Percentiles rank a stretch among this genome's conserved stretches.
These are phyloP conservation scores for Drosophila atroscutellata DNA, from an alignment of 2,888 invertebrate genomes.

Conservation along the genomic window DNA sequence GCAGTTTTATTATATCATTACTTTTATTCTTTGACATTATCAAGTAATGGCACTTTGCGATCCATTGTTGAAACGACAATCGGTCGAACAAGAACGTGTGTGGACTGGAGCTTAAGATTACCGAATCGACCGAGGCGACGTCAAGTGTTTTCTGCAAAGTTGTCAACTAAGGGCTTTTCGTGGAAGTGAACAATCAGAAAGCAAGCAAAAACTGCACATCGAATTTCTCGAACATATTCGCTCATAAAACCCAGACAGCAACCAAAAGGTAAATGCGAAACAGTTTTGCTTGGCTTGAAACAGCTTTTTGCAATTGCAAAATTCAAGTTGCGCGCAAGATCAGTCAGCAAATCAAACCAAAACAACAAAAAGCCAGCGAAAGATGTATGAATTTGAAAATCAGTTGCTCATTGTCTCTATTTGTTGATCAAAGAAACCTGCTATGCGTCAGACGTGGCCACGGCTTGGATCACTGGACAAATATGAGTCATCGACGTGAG, in stretches of 20 bases:
- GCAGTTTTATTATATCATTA: background rate
- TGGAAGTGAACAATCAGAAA: slow-evolving; percentile 33
- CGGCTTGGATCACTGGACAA: slow-evolving; percentile 15
- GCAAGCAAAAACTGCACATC: slow-evolving; percentile 12
- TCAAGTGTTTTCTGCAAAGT: slow-evolving; percentile 48
- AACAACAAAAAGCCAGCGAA: background rate
- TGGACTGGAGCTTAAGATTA: slow-evolving; percentile 47
- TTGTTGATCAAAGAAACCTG: slow-evolving; percentile 43
- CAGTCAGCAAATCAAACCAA: slow-evolving; percentile 20
- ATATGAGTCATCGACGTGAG: slow-evolving; percentile 43
- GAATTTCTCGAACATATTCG: slow-evolving; percentile 23
- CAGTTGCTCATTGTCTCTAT: slow-evolving; percentile 35
- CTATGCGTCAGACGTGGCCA: slow-evolving; percentile 51
- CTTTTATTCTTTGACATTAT: slow-evolving; percentile 8
- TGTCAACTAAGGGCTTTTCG: slow-evolving; percentile 63
- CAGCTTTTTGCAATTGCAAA: slow-evolving; percentile 45
- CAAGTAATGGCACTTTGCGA: slow-evolving; percentile 11
- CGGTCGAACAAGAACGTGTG: slow-evolving; percentile 41
- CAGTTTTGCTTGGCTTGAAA: slow-evolving; percentile 36
- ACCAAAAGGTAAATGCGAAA: slow-evolving; percentile 40
- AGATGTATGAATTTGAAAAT: slow-evolving; percentile 35
- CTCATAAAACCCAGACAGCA: background rate
- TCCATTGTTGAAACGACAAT: slow-evolving; percentile 40
- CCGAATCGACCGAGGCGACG: slow-evolving; percentile 35
- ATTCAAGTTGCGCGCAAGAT: slow-evolving; percentile 42